Base-by-base conservation (phyloP, 2,797 vertebrate genomes). In the Streptopelia turtur region DNA sequence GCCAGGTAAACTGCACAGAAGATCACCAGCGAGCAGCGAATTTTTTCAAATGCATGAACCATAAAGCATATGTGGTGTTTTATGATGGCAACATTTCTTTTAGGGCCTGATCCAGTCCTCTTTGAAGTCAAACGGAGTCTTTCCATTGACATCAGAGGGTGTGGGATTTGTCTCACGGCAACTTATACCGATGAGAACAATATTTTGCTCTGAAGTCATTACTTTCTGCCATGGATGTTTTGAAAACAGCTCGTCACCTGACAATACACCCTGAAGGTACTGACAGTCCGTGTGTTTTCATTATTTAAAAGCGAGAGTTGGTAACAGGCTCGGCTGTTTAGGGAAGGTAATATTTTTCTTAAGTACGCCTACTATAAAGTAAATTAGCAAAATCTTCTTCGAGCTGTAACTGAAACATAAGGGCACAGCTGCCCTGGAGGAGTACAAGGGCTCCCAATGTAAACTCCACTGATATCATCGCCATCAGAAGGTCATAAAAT, bases 401-500 rank as follows among this genome's bases (percentile, higher is more conserved):
- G 0, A 95, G 93, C 95, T 96, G 79, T 83, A 94, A 92, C 70
- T 94, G 95, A 97, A 97, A 97, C 98, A 97, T 92, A 91, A 98
- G 97, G 90, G 72, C 96, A 97, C 99, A 99, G 99, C 99, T 99
- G 99, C 98, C 98, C 97, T 95, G 97, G 97, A 98, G 98, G 97
- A 98, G 98, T 97, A 97, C 89, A 95, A 98, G 98, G 98, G 98
- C 98, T 98, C 97, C 97, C 98, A 97, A 98, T 98, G 98, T 99
- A 99, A 99, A 99, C 99, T 98, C 98, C 96, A 96, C 98, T 98
- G 98, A 99, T 99, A 99, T 99, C 99, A 99, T 98, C 99, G 97
- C 99, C 99, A 99, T 99, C 98, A 98, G 98, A 98, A 98, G 98
- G 98, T 98, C 98, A 99, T 99, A 99, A 99, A 99, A 98, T 98